These are phyloP conservation scores for Biston betularia DNA, from an alignment of 2,888 invertebrate genomes.

Conservation along the genomic window DNA sequence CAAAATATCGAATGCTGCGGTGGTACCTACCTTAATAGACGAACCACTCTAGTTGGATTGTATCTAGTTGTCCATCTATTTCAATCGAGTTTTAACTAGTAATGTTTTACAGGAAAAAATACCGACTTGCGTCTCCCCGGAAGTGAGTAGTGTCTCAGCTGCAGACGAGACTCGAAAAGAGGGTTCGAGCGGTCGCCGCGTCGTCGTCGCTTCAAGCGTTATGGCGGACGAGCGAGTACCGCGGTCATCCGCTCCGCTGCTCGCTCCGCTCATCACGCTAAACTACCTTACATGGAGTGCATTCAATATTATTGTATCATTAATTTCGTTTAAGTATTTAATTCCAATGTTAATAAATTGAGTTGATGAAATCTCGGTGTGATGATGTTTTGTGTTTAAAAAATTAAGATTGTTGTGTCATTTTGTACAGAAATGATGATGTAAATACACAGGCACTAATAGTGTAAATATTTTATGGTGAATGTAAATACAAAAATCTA, in stretches of 20 bases:
- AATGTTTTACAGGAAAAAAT: constrained; percentile 60
- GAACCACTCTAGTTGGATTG: too few relatives aligned
- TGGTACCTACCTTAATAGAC: too few relatives aligned
- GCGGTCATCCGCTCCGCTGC: constrained; percentile 65
- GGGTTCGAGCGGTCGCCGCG: constrained; percentile 80
- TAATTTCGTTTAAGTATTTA: constrained; percentile 49
- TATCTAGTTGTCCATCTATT: too few relatives aligned
- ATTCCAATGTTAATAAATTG: constrained; percentile 43
- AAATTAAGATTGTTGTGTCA: constrained; percentile 13
- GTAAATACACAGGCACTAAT: constrained; percentile 51
- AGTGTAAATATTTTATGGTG: constrained; percentile 56
- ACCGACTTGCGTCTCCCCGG: constrained; percentile 82
- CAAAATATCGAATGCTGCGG: too few relatives aligned
- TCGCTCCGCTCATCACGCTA: constrained; percentile 52
- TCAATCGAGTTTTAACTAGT: not conserved
- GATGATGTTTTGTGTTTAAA: constrained; percentile 12
- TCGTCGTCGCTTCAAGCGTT: constrained; percentile 89
- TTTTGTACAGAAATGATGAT: constrained; percentile 42
- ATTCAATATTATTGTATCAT: constrained; percentile 47
- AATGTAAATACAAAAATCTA: constrained; percentile 54
- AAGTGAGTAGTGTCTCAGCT: constrained; percentile 78
- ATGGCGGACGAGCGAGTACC: constrained; percentile 86
- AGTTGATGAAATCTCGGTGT: constrained; percentile 24
- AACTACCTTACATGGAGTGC: constrained; percentile 51
- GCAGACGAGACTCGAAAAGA: constrained; percentile 72